Conservation (phyloP, 1,140 invertebrate genomes). For the Himalopsyche phryganea region DNA sequence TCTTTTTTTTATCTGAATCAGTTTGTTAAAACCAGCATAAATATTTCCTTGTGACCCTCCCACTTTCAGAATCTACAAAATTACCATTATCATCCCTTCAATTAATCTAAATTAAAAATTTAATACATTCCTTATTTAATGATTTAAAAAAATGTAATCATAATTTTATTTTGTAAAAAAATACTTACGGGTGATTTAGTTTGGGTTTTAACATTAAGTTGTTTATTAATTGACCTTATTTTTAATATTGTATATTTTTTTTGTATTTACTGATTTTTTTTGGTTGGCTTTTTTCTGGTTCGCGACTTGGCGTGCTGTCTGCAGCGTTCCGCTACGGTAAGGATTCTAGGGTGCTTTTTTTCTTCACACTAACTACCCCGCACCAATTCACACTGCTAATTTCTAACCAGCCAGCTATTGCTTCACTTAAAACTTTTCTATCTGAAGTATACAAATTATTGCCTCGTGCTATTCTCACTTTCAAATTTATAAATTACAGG, state of each 20-base stretch:
- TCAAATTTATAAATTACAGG: no score
- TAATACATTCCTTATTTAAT: no score
- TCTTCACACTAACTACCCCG: background rate
- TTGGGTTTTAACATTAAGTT: background rate
- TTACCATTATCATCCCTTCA: no score
- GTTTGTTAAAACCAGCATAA: no score
- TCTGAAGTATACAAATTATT: background rate
- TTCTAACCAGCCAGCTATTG: background rate
- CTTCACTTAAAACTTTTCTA: background rate
- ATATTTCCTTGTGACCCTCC: no score
- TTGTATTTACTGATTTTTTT: slow-evolving; percentile 16
- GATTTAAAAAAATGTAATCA: background rate
- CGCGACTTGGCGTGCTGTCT: slow-evolving; percentile 16
- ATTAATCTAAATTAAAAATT: no score
- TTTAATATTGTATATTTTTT: slow-evolving; percentile 15
- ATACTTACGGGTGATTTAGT: background rate
- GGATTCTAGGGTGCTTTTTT: slow-evolving; percentile 10
- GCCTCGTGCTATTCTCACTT: no score
- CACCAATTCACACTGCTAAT: background rate
- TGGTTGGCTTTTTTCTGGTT: slow-evolving; percentile 31
- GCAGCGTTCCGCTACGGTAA: slow-evolving; percentile 32
- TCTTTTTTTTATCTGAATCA: no score
- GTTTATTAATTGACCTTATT: slow-evolving; percentile 6
- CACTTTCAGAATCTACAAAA: no score
- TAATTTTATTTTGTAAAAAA: background rate